These are phyloP conservation scores for Halcyon chelicuti DNA, from an alignment of 2,797 vertebrate species.

Conservation along the genomic window DNA sequence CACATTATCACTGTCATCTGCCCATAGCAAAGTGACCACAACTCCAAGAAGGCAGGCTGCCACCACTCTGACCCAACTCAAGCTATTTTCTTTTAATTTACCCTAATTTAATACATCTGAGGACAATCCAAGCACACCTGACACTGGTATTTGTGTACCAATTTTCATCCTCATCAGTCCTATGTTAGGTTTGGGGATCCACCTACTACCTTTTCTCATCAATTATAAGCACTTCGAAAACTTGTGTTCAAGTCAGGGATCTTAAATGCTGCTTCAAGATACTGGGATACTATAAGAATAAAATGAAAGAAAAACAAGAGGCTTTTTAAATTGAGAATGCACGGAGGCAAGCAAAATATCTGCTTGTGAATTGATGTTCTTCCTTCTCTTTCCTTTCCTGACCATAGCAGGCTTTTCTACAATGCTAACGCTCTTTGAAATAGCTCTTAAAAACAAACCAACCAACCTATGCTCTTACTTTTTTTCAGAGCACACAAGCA, in stretches of 20 bases:
- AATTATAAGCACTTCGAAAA: not conserved
- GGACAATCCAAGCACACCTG: not conserved
- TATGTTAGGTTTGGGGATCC: not conserved
- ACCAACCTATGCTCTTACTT: not conserved
- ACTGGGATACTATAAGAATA: not conserved
- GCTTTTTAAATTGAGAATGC: not conserved
- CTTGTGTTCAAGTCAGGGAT: not conserved
- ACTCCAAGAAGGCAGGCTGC: not conserved
- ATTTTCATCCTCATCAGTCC: not conserved
- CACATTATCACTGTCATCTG: not conserved
- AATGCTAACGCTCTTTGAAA: not conserved
- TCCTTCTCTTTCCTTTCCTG: slow-evolving; percentile 31
- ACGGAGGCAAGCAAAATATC: not conserved
- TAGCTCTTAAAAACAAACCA: not conserved
- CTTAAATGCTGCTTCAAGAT: not conserved
- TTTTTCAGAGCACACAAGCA: not conserved
- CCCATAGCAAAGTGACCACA: not conserved
- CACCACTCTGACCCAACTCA: not conserved
- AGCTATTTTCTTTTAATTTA: not conserved
- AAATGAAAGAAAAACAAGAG: not conserved
- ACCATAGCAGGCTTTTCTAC: not conserved
- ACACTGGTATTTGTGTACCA: not conserved
- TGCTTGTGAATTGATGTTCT: not conserved
- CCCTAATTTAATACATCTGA: not conserved
- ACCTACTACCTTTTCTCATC: not conserved